These are phyloP conservation scores for Cheilosia grossa DNA, from an alignment of 2,888 invertebrate genomes.

Conservation along the genomic window DNA sequence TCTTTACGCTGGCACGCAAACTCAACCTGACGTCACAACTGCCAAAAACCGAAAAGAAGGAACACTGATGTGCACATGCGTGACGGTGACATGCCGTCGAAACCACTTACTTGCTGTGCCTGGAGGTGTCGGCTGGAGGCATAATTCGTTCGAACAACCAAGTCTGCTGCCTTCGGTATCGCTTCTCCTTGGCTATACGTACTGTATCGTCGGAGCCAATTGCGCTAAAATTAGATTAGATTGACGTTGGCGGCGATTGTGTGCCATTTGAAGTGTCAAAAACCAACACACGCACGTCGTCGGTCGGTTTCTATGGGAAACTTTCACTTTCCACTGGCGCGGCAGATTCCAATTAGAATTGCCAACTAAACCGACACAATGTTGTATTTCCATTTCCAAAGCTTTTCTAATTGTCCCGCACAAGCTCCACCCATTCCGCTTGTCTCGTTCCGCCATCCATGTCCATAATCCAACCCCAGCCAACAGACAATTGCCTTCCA, in stretches of 20 bases:
- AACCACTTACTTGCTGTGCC: constrained; percentile 9
- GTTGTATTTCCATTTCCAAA: constrained; percentile 27
- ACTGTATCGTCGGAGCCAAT: constrained; percentile 31
- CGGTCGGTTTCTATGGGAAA: constrained; percentile 40
- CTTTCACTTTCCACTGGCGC: constrained; percentile 71
- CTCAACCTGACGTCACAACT: constrained; percentile 57
- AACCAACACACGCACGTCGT: constrained; percentile 13
- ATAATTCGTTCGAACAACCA: constrained; percentile 38
- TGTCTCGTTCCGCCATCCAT: constrained; percentile 28
- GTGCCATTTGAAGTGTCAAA: constrained; percentile 47
- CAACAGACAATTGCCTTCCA: constrained; percentile 44
- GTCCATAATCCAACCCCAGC: not conserved
- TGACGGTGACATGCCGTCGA: constrained; percentile 48
- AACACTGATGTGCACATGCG: constrained; percentile 67
- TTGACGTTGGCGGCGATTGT: constrained; percentile 38
- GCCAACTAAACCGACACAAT: constrained; percentile 40
- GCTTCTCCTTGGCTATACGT: constrained; percentile 56
- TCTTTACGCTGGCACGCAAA: constrained; percentile 57
- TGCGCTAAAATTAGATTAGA: constrained; percentile 46
- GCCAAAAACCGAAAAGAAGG: constrained; percentile 22
- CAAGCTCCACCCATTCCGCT: constrained; percentile 56
- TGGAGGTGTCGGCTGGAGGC: constrained; percentile 26
- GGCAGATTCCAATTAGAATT: constrained; percentile 51
- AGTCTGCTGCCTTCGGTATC: constrained; percentile 18
- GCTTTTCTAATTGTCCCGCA: constrained; percentile 59